phyloP scores from a whole-genome alignment of 2,888 invertebrate species.

The Eubasilissa splendida region DNA sequence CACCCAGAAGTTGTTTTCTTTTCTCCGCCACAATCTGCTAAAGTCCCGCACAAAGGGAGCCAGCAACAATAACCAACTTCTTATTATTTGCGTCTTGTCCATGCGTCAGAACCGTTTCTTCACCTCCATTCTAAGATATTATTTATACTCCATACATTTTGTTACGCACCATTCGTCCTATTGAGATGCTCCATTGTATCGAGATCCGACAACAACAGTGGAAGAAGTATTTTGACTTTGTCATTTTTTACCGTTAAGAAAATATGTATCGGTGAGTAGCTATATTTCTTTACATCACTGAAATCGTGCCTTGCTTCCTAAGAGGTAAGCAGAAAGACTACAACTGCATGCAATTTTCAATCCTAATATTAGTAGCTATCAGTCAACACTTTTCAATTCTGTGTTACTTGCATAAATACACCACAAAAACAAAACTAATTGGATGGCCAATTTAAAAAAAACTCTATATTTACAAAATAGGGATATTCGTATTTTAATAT shows the following conservation, averaged over 20 bases:
- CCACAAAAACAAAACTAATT: too few species aligned
- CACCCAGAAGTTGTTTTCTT: slow-evolving; percentile 26
- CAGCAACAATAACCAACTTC: slow-evolving; percentile 14
- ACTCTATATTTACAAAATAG: too few species aligned
- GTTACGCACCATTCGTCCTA: slow-evolving; percentile 2
- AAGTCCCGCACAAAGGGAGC: slow-evolving; percentile 1
- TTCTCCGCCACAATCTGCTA: background rate
- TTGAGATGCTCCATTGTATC: background rate
- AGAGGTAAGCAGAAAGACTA: too few species aligned
- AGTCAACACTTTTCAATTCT: too few species aligned
- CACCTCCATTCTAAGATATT: slow-evolving; percentile 19
- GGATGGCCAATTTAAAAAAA: too few species aligned
- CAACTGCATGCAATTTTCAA: too few species aligned
- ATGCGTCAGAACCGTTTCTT: slow-evolving; percentile 5
- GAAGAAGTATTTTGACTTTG: slow-evolving; percentile 1
- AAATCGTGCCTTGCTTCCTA: too few species aligned
- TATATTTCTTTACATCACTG: background rate
- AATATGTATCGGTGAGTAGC: background rate
- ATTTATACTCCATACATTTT: slow-evolving; percentile 20
- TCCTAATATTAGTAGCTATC: too few species aligned
- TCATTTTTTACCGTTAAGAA: background rate
- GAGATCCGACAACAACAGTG: background rate
- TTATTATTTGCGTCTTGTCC: slow-evolving; percentile 5
- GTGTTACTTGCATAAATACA: too few species aligned
- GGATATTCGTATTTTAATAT: too few species aligned